Percentiles rank a stretch among this genome's conserved stretches.
These are phyloP conservation scores for Entomobrya proxima DNA, from an alignment of 2,888 invertebrate genomes.

Conservation along the genomic window DNA sequence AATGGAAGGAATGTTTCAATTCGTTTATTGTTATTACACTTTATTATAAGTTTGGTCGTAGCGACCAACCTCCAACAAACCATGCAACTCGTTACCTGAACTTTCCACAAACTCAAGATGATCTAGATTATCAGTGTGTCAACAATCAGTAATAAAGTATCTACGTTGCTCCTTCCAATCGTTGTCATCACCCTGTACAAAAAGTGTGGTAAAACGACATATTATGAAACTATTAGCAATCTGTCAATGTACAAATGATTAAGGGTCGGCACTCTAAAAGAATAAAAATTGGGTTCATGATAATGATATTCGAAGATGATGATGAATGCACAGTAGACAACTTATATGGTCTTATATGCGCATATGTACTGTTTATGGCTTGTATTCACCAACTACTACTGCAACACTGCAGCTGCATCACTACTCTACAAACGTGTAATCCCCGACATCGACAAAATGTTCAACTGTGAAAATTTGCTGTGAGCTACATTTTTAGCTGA, in stretches of 20 bases:
- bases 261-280: slow-evolving; percentile 61
- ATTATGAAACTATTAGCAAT: slow-evolving; percentile 59
- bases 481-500: slow-evolving; percentile 12
- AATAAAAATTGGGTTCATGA: slow-evolving; percentile 49
- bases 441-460: background rate
- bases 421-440: background rate
- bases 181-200: slow-evolving; percentile 40
- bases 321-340: slow-evolving; percentile 20
- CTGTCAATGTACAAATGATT: slow-evolving; percentile 64
- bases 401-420: background rate
- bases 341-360: background rate
- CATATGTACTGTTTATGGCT: no score
- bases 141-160: slow-evolving; percentile 56
- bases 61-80: slow-evolving; percentile 2
- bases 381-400: slow-evolving; percentile 1
- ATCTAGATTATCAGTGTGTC: slow-evolving; percentile 44
- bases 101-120: slow-evolving; percentile 3
- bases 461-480: background rate
- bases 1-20: background rate
- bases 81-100: slow-evolving; percentile 14
- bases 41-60: background rate
- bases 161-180: background rate
- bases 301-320: slow-evolving; percentile 33
- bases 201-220: slow-evolving; percentile 25
- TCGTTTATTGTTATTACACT: background rate